Conservation (phyloP, 2,113 vertebrate species). For the Nothoprocta pentlandii region DNA sequence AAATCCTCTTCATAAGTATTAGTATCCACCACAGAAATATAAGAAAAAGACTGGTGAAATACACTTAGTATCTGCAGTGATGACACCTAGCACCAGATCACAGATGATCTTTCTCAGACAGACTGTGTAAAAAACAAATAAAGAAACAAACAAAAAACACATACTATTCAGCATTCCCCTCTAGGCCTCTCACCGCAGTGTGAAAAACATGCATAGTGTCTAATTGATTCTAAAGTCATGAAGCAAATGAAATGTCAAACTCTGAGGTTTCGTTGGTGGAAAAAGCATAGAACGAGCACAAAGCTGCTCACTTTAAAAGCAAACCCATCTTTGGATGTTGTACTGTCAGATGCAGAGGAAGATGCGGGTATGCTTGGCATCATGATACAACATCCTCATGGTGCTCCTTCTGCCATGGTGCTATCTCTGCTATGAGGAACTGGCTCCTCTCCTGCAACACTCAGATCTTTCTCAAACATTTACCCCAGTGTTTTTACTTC, state of each 20-base stretch:
- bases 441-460: background rate
- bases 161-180: background rate
- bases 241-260: background rate
- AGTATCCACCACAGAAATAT: background rate
- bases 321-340: background rate
- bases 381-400: background rate
- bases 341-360: background rate
- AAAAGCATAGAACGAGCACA: background rate
- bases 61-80: background rate
- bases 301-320: background rate
- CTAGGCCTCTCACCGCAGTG: background rate
- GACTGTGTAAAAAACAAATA: background rate
- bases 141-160: too few species aligned
- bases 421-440: too few species aligned
- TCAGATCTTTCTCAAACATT: background rate
- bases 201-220: background rate
- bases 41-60: background rate
- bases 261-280: background rate
- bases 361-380: background rate
- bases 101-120: background rate
- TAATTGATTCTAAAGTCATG: background rate
- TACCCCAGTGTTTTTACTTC: background rate
- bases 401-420: too few species aligned
- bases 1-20: background rate
- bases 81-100: background rate